phyloP scores from a whole-genome alignment of 1,140 invertebrate species.

The Penaeus japonicus region DNA sequence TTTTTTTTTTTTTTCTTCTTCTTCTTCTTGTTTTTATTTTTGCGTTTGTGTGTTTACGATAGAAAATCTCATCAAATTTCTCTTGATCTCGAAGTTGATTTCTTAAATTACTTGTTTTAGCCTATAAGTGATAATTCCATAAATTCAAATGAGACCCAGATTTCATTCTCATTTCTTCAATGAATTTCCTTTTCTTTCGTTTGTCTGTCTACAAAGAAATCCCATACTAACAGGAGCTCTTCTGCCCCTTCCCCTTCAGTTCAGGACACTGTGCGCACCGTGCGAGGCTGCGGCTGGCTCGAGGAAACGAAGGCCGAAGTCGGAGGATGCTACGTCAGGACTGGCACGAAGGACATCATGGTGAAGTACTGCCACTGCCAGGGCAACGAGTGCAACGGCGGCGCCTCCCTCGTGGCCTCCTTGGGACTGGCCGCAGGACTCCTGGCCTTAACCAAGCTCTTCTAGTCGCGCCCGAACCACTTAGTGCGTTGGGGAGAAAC shows the following conservation, averaged over 20 bases:
- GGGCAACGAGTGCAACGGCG: slow-evolving; percentile 44
- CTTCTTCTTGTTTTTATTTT: too few species aligned
- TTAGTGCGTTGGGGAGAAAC: background rate
- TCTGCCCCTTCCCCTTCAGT: slow-evolving; percentile 7
- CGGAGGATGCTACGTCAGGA: slow-evolving; percentile 54
- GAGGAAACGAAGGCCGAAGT: slow-evolving; percentile 16
- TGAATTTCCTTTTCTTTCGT: background rate
- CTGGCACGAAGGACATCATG: slow-evolving; percentile 57
- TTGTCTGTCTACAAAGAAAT: too few species aligned
- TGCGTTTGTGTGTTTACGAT: too few species aligned
- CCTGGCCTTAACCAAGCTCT: slow-evolving; percentile 31
- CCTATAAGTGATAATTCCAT: too few species aligned
- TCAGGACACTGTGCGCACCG: slow-evolving; percentile 35
- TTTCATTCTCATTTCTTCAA: background rate
- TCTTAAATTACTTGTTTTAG: too few species aligned
- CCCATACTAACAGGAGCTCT: too few species aligned
- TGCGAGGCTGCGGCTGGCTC: slow-evolving; percentile 56
- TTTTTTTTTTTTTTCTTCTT: too few species aligned
- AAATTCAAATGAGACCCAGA: too few species aligned
- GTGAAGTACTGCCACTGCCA: slow-evolving; percentile 54
- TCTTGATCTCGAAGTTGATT: too few species aligned
- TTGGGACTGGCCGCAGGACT: slow-evolving; percentile 28
- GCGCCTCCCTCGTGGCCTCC: slow-evolving; percentile 4
- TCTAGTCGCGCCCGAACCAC: slow-evolving; percentile 6
- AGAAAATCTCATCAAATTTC: too few species aligned